Evolutionary conservation across 2,888 invertebrate species (phyloP).

Genomic region (Argyra leucocephala): DNA sequence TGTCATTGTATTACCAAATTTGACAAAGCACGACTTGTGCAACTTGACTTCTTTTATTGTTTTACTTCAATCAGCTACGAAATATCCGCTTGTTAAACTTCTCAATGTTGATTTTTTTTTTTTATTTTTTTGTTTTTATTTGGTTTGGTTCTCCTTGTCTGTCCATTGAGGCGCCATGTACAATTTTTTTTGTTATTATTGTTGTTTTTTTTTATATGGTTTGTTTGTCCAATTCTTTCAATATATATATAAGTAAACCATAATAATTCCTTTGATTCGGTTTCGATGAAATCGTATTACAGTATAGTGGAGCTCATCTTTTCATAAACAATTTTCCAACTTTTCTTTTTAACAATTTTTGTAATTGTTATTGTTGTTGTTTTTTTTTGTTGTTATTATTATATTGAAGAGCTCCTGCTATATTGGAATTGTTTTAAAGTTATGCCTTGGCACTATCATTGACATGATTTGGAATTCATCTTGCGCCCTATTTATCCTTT

Average conservation of each 20-base stretch:
- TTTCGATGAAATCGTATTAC: no score
- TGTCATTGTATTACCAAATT: constrained; percentile 6
- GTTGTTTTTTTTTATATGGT: neutral
- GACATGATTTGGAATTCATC: neutral
- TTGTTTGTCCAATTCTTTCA: neutral
- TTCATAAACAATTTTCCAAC: neutral
- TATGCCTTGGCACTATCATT: neutral
- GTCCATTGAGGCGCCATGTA: neutral
- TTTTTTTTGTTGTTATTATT: neutral
- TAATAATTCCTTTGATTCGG: no score
- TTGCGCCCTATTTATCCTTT: neutral
- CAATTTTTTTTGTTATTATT: neutral
- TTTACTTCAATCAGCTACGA: constrained; percentile 4
- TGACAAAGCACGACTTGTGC: constrained; percentile 4
- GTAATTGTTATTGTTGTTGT: neutral
- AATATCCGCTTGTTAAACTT: neutral
- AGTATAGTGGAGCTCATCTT: neutral
- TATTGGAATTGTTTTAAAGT: neutral
- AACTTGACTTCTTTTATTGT: constrained; percentile 2
- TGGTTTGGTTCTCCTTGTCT: no score
- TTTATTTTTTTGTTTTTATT: neutral
- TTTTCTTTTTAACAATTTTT: neutral
- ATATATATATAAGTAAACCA: no score
- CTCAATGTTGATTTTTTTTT: neutral
- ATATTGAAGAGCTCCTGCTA: neutral